A percentile compares a stretch with the other conserved stretches of the same genome.
These are phyloP conservation scores for Anastrepha obliqua DNA, from an alignment of 1,140 invertebrate species.

Conservation along the genomic window DNA sequence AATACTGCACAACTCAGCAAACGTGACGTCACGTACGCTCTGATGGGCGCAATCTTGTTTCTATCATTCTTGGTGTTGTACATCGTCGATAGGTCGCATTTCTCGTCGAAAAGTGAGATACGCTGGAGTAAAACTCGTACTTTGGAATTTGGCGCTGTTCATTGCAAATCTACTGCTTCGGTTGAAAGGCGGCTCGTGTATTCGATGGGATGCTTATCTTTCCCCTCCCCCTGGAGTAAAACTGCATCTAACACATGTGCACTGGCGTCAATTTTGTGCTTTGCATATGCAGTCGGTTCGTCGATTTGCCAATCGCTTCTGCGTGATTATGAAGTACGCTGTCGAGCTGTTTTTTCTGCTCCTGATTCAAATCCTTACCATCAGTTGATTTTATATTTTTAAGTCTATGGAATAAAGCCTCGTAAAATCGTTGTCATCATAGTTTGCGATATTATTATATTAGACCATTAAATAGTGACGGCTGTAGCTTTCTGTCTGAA, in stretches of 20 bases:
- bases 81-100: too few relatives aligned
- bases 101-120: too few relatives aligned
- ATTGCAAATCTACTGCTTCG: conserved; percentile 54
- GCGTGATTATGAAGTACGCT: background rate
- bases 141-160: conserved; percentile 52
- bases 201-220: conserved; percentile 28
- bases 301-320: too few relatives aligned
- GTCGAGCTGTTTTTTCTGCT: too few relatives aligned
- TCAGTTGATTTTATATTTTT: conserved; percentile 14
- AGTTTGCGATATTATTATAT: too few relatives aligned
- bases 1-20: too few relatives aligned
- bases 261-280: background rate
- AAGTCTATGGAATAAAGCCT: background rate
- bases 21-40: too few relatives aligned
- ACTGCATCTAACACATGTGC: too few relatives aligned
- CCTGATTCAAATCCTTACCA: background rate
- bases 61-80: too few relatives aligned
- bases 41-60: too few relatives aligned
- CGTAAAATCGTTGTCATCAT: too few relatives aligned
- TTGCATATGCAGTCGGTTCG: conserved; percentile 32
- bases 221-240: too few relatives aligned
- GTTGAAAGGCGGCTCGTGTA: conserved; percentile 54
- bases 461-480: background rate
- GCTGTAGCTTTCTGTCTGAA: background rate
- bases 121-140: conserved; percentile 15